Percentiles rank a stretch among this genome's conserved stretches.
Evolutionary conservation across 2,888 invertebrate genomes (phyloP).

Genomic region (Aphodius sticticus): DNA sequence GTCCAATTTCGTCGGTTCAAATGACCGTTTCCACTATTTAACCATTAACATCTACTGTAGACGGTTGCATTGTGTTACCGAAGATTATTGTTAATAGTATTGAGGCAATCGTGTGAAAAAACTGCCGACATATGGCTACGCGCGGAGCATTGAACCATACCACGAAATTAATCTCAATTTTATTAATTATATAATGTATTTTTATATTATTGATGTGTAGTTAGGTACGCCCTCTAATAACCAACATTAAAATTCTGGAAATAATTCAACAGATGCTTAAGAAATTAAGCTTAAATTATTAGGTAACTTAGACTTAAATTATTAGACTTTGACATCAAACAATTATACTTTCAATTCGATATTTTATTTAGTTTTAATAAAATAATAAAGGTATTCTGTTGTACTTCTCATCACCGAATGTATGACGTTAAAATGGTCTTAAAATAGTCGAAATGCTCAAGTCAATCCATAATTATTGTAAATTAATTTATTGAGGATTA

Average conservation of each 20-base stretch:
- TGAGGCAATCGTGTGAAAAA: neutral
- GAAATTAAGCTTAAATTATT: no score
- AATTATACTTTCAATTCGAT: no score
- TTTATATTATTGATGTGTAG: neutral
- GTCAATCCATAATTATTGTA: no score
- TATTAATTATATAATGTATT: neutral
- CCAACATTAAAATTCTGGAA: neutral
- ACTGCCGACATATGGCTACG: neutral
- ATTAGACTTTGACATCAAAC: no score
- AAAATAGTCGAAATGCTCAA: no score
- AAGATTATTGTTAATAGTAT: neutral
- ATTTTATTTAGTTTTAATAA: no score
- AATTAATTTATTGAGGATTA: no score
- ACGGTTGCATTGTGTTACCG: neutral
- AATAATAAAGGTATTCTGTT: no score
- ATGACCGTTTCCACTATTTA: slow-evolving; percentile 4
- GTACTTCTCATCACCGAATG: no score
- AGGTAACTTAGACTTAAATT: no score
- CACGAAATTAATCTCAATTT: neutral
- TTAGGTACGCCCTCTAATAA: neutral
- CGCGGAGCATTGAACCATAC: neutral
- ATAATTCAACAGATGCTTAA: no score
- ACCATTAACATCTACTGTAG: neutral
- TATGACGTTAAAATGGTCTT: no score
- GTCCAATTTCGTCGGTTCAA: neutral